These are phyloP conservation scores for Tyria jacobaeae DNA, from an alignment of 2,888 invertebrate species.

Conservation along the genomic window DNA sequence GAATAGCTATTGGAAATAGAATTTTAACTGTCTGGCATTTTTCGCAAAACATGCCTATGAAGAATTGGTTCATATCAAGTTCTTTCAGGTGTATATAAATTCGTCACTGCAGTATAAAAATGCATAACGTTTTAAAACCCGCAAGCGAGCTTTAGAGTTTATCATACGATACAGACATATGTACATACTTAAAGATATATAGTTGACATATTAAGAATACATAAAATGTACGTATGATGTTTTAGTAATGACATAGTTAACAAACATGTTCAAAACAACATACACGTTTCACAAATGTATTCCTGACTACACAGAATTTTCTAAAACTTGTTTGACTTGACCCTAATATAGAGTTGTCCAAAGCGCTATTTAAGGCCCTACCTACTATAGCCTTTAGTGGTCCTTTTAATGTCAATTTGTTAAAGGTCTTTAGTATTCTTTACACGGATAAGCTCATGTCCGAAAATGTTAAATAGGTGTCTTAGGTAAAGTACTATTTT, in stretches of 20 bases:
- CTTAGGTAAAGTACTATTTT: conserved; percentile 41
- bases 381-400: conserved; percentile 20
- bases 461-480: conserved; percentile 39
- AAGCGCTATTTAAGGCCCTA: conserved; percentile 28
- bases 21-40: conserved; percentile 46
- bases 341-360: conserved; percentile 24
- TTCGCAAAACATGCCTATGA: conserved; percentile 29
- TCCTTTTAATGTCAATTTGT: conserved; percentile 22
- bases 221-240: neutral
- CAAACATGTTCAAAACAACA: conserved; percentile 34
- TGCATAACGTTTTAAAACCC: neutral
- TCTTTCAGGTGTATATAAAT: conserved; percentile 34
- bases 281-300: conserved; percentile 31
- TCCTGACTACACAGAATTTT: conserved; percentile 13
- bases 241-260: conserved; percentile 9
- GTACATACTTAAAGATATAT: conserved; percentile 19
- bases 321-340: conserved; percentile 30
- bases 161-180: too few relatives aligned
- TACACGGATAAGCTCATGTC: conserved; percentile 33
- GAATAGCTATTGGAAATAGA: conserved; percentile 48
- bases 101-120: conserved; percentile 27
- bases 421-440: conserved; percentile 44
- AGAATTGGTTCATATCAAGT: conserved; percentile 29
- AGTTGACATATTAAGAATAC: neutral
- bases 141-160: conserved; percentile 21